Evolutionary conservation across 2,113 vertebrate species (phyloP).

Genomic region (Lucifuga dentata): DNA sequence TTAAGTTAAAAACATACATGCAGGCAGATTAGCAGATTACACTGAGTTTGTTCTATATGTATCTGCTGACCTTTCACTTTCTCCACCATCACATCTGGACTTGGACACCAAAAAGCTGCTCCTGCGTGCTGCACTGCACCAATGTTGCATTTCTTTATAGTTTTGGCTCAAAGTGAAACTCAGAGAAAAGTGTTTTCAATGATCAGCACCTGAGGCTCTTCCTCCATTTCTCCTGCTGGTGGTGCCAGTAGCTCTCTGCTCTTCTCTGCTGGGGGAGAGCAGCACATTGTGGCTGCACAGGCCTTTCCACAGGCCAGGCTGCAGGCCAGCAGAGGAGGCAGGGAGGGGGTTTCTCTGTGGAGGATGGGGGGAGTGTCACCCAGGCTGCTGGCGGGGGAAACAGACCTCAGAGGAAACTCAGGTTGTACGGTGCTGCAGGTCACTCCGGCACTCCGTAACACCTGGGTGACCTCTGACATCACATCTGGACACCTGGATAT

Average conservation of each 20-base stretch:
- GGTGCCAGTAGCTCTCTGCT: constrained; percentile 3
- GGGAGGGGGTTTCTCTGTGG: constrained; percentile 27
- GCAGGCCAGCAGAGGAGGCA: constrained; percentile 47
- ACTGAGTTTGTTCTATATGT: background rate
- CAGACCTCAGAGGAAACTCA: constrained; percentile 64
- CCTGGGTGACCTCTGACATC: constrained; percentile 65
- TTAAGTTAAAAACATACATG: background rate
- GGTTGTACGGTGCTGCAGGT: constrained; percentile 82
- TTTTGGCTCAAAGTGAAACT: background rate
- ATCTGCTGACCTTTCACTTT: background rate
- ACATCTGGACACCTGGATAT: constrained; percentile 68
- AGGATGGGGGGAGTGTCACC: constrained; percentile 1
- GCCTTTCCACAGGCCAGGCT: constrained; percentile 74
- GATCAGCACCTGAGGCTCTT: constrained; percentile 52
- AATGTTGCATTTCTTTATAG: too few species aligned
- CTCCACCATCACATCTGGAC: background rate
- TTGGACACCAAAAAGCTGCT: background rate
- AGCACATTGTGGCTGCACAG: constrained; percentile 78
- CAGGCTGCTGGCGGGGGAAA: background rate
- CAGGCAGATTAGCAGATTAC: background rate
- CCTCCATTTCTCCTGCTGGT: constrained; percentile 37
- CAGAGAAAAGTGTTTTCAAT: constrained; percentile 71
- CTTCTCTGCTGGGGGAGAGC: constrained; percentile 47
- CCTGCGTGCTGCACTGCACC: too few species aligned
- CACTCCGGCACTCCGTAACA: constrained; percentile 75